phyloP scores from a whole-genome alignment of 2,888 invertebrate species.

The Dasysyrphus albostriatus region DNA sequence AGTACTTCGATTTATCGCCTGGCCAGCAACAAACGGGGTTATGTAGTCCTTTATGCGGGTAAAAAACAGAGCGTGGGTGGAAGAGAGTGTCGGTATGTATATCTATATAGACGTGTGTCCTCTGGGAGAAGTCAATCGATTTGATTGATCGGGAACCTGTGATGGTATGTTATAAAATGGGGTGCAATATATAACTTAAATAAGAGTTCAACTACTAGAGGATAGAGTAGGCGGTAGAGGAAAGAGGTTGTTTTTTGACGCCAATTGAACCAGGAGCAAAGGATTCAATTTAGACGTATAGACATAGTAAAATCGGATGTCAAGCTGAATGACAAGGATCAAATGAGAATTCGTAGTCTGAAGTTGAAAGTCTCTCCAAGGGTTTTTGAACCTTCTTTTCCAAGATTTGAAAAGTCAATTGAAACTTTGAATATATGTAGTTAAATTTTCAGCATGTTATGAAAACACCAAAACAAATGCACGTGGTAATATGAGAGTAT shows the following conservation, averaged over 20 bases:
- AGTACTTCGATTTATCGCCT: slow-evolving; percentile 73
- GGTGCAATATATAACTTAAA: slow-evolving; percentile 36
- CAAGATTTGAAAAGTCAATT: neutral
- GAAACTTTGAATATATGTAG: neutral
- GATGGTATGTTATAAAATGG: slow-evolving; percentile 1
- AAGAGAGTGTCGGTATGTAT: neutral
- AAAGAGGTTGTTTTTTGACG: neutral
- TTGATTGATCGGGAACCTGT: slow-evolving; percentile 56
- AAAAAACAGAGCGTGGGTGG: neutral
- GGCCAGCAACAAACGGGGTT: slow-evolving; percentile 39
- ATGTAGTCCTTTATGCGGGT: slow-evolving; percentile 7
- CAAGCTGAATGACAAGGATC: slow-evolving; percentile 33
- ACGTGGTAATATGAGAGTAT: no score
- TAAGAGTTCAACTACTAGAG: neutral
- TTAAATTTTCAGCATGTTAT: no score
- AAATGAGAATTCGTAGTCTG: slow-evolving; percentile 23
- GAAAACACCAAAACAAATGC: no score
- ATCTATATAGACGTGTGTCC: slow-evolving; percentile 43
- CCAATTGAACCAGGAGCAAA: slow-evolving; percentile 2
- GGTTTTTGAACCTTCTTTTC: neutral
- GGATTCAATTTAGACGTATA: slow-evolving; percentile 27
- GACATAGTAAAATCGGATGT: slow-evolving; percentile 11
- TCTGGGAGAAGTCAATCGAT: slow-evolving; percentile 73
- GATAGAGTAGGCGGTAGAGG: neutral
- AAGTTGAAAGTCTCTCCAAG: slow-evolving; percentile 3